A percentile compares a stretch with the other conserved stretches of the same genome.
These are phyloP conservation scores for Rhegmatorhina hoffmannsi DNA, from an alignment of 2,113 vertebrate species.

Conservation along the genomic window DNA sequence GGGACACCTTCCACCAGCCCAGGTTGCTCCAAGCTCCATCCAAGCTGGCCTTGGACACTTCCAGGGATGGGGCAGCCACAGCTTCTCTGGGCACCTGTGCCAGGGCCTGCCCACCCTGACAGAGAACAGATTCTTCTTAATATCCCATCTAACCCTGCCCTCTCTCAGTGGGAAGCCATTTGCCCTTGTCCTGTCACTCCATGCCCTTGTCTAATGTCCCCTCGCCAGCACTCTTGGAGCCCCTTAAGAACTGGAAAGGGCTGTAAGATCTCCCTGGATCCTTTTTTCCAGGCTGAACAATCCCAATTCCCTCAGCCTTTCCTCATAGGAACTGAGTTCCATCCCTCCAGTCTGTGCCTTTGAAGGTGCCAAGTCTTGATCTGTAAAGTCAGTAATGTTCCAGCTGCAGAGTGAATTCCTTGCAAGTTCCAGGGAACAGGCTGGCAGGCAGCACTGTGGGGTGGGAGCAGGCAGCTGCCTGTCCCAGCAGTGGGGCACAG, in stretches of 20 bases:
- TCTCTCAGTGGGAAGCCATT: background rate
- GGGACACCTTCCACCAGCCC: background rate
- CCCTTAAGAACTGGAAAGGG: background rate
- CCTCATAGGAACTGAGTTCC: background rate
- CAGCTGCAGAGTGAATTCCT: background rate
- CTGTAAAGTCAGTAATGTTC: background rate
- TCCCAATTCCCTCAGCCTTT: background rate
- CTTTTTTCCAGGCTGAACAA: background rate
- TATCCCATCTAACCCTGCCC: background rate
- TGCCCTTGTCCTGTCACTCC: background rate
- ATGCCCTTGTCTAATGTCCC: background rate
- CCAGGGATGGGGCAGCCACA: background rate
- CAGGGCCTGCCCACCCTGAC: fast-evolving
- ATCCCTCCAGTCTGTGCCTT: background rate
- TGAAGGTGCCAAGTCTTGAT: background rate
- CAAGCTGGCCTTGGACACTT: background rate
- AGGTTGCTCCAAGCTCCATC: fast-evolving
- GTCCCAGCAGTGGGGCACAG: background rate
- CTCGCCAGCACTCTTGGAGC: background rate
- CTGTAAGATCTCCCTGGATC: background rate
- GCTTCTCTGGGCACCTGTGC: background rate
- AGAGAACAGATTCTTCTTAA: background rate
- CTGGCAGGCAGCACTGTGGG: background rate
- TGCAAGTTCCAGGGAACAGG: background rate
- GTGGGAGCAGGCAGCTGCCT: background rate